Percentiles rank a stretch among this genome's conserved stretches.
phyloP scores from a whole-genome alignment of 30 jellyfish, hydroid and myxozoan genomes.

The Hydractinia symbiolongicarpus region DNA sequence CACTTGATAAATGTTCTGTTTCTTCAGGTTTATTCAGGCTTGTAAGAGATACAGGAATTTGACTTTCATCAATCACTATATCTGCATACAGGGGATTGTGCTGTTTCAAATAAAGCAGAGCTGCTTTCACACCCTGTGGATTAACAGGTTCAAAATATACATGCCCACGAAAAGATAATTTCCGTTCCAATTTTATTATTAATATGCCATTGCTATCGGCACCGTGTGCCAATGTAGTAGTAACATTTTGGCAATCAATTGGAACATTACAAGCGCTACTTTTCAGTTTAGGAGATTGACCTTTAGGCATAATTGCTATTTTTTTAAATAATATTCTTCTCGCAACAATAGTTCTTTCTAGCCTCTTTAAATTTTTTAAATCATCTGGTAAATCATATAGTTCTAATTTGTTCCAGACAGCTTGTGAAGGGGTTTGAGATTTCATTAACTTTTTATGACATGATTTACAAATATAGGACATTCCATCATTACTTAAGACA shows the following conservation, averaged over 20 bases:
- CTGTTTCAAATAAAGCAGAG: constrained; percentile 3
- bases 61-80: background rate
- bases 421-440: constrained; percentile 10
- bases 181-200: background rate
- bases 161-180: background rate
- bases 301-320: constrained; percentile 30
- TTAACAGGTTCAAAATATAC: constrained; percentile 29
- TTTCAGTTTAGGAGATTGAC: constrained; percentile 28
- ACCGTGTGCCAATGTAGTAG: constrained; percentile 6
- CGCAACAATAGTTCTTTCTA: background rate
- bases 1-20: too few species aligned
- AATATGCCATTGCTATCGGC: constrained; percentile 13
- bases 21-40: too few species aligned
- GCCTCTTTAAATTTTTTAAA: background rate
- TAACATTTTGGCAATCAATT: background rate
- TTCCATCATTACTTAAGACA: background rate
- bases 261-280: constrained; percentile 13
- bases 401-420: background rate
- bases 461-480: background rate
- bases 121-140: background rate
- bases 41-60: too few species aligned
- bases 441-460: background rate
- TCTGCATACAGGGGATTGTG: constrained; percentile 18
- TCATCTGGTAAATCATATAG: background rate
- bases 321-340: constrained; percentile 7